phyloP scores from a whole-genome alignment of 2,888 invertebrate genomes.

The Callyntrura sp. region DNA sequence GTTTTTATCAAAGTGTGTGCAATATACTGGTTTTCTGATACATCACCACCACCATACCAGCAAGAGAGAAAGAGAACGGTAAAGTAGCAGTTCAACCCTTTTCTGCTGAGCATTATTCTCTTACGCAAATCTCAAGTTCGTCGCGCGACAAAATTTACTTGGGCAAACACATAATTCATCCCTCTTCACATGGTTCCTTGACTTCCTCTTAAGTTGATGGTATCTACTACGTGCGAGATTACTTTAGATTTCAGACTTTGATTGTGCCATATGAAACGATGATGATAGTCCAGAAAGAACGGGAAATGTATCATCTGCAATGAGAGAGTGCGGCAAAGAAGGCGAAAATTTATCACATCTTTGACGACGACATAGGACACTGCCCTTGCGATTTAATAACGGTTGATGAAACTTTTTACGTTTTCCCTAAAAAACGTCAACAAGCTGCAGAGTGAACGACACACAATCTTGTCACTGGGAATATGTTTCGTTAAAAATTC shows the following conservation, averaged over 20 bases:
- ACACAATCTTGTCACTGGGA: slow-evolving; percentile 34
- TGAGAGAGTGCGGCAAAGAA: not conserved
- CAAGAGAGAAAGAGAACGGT: not conserved
- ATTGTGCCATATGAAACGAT: slow-evolving; percentile 29
- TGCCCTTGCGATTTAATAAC: slow-evolving; percentile 64
- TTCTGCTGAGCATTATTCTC: not conserved
- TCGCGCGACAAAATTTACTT: not conserved
- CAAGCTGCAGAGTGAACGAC: not conserved
- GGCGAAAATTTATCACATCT: slow-evolving; percentile 61
- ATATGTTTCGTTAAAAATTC: not conserved
- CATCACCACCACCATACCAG: no score
- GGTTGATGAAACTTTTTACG: slow-evolving; percentile 40
- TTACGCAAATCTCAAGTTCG: slow-evolving; percentile 19
- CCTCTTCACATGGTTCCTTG: not conserved
- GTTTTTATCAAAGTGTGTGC: slow-evolving; percentile 14
- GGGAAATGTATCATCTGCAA: not conserved
- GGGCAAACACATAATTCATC: slow-evolving; percentile 49
- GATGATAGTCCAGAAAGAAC: not conserved
- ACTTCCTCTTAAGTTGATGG: slow-evolving; percentile 42
- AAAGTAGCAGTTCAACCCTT: slow-evolving; percentile 21
- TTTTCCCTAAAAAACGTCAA: slow-evolving; percentile 10
- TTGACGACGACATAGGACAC: slow-evolving; percentile 67
- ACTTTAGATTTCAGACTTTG: slow-evolving; percentile 22
- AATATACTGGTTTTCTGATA: not conserved
- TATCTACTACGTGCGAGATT: not conserved